A percentile compares a stretch with the other conserved stretches of the same genome.
Conservation (phyloP, 2,888 invertebrate species). For the Sceliomorpha sp. region DNA sequence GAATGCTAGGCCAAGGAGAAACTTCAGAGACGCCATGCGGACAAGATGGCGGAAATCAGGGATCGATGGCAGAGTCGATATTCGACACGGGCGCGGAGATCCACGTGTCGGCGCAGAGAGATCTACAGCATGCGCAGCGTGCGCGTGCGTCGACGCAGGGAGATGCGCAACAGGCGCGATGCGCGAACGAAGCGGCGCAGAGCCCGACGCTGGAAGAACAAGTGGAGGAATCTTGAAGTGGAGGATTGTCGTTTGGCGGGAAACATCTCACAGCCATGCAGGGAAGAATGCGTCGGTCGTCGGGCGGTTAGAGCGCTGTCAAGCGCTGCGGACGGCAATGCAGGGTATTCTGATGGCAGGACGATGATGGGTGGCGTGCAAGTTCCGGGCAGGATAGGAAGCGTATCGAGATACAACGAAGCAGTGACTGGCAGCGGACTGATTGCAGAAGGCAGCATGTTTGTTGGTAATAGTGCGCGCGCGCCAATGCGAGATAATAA, state of each 20-base stretch:
- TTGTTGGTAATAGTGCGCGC: neutral
- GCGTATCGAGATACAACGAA: too few relatives aligned
- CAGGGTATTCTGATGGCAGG: too few relatives aligned
- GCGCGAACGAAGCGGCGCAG: too few relatives aligned
- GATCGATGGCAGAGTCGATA: neutral
- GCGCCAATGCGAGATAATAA: neutral
- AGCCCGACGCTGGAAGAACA: constrained; percentile 1
- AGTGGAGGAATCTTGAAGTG: neutral
- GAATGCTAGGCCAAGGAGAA: neutral
- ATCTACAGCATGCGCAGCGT: neutral
- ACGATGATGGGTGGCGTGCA: too few relatives aligned
- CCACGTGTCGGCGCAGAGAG: neutral
- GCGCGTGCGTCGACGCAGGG: neutral
- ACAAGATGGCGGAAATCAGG: neutral
- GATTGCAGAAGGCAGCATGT: neutral
- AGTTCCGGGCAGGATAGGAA: too few relatives aligned
- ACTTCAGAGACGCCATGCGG: neutral
- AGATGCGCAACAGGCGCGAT: too few relatives aligned
- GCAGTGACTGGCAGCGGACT: too few relatives aligned
- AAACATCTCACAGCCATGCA: too few relatives aligned
- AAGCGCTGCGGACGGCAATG: too few relatives aligned
- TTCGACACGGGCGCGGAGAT: neutral
- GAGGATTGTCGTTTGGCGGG: neutral
- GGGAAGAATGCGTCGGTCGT: too few relatives aligned
- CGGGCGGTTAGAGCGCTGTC: too few relatives aligned